phyloP scores from a whole-genome alignment of 37 sponge, comb jelly and placozoan species.

The Bolinopsis microptera region DNA sequence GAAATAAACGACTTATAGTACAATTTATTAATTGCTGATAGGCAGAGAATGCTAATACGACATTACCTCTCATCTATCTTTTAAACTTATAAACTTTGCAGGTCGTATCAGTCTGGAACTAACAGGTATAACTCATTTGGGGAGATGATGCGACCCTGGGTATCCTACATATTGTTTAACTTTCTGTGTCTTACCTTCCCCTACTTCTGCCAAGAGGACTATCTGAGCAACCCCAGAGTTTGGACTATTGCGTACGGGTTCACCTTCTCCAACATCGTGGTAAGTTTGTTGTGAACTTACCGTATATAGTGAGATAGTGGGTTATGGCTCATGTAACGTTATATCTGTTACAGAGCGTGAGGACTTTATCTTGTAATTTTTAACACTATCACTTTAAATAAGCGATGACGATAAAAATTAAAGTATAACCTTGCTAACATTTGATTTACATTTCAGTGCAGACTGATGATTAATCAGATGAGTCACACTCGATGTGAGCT shows the following conservation, averaged over 20 bases:
- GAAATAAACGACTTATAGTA: too few species aligned
- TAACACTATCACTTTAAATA: too few species aligned
- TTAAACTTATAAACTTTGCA: background rate
- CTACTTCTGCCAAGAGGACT: background rate
- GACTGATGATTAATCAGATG: constrained; percentile 64
- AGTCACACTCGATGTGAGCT: constrained; percentile 18
- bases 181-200: constrained; percentile 12
- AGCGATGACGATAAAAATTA: too few species aligned
- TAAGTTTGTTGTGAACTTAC: background rate
- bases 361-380: too few species aligned
- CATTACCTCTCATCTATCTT: too few species aligned
- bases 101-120: constrained; percentile 19
- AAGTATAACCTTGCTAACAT: too few species aligned
- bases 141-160: constrained; percentile 52
- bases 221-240: constrained; percentile 2
- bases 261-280: constrained; percentile 42
- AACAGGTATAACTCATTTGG: background rate
- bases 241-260: constrained; percentile 62
- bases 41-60: too few species aligned
- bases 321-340: too few species aligned
- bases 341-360: too few species aligned
- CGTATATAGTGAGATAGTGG: too few species aligned
- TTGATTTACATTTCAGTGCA: constrained; percentile 26
- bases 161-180: constrained; percentile 34
- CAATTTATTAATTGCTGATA: too few species aligned